Conservation (phyloP, 2,113 vertebrate species). For the Jaculus jaculus region DNA sequence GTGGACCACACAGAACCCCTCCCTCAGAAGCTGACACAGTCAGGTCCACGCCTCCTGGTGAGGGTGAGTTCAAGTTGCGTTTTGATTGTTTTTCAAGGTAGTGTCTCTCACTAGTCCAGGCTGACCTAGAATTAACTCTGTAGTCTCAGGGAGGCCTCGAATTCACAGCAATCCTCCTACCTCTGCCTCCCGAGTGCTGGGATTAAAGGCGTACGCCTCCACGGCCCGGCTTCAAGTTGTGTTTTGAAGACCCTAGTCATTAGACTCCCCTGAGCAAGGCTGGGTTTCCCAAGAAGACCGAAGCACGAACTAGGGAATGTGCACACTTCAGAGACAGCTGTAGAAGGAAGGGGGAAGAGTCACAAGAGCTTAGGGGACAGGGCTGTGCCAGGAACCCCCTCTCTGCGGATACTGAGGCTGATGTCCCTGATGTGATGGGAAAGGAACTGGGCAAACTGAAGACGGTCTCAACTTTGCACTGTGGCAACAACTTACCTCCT, state of each 20-base stretch:
- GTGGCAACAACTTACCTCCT: neutral
- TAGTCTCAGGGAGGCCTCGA: too few species aligned
- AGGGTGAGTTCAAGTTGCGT: neutral
- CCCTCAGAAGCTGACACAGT: neutral
- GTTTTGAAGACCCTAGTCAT: neutral
- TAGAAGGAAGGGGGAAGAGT: neutral
- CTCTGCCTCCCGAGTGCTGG: too few species aligned
- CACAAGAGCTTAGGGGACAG: neutral
- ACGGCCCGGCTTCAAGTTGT: too few species aligned
- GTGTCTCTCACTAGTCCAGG: too few species aligned
- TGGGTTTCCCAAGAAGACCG: neutral
- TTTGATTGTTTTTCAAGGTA: too few species aligned
- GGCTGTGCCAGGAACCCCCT: neutral
- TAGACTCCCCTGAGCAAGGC: neutral
- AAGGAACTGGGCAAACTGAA: neutral
- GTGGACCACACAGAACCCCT: neutral
- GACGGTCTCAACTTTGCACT: neutral
- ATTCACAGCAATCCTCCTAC: too few species aligned
- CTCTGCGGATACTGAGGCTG: neutral
- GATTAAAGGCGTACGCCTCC: too few species aligned
- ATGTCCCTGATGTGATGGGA: neutral
- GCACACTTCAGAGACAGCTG: neutral
- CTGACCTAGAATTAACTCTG: too few species aligned
- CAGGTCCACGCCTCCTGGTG: neutral
- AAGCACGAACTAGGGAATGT: neutral